phyloP scores from a whole-genome alignment of 2,797 vertebrate genomes.

The Scomberomorus guttatus region DNA sequence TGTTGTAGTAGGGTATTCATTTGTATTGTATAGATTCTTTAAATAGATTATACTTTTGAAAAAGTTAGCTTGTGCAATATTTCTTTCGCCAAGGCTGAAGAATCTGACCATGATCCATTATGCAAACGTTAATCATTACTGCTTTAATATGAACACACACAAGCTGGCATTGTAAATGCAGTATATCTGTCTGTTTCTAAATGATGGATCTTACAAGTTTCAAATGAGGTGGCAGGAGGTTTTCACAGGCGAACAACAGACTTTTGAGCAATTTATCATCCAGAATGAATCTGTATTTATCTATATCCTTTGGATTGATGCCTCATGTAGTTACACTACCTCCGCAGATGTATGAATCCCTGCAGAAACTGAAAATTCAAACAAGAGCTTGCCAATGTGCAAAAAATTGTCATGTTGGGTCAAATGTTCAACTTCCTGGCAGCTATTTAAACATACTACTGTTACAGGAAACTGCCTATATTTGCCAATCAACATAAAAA shows the following conservation, averaged over 20 bases:
- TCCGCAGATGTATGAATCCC: conserved; percentile 1
- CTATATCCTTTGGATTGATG: not conserved
- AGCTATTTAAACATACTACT: not conserved
- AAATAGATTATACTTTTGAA: too few species aligned
- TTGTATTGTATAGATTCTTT: too few species aligned
- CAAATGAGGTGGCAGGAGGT: not conserved
- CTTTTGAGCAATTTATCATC: not conserved
- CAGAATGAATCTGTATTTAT: not conserved
- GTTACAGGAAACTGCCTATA: not conserved
- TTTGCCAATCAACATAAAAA: not conserved
- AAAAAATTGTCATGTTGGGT: not conserved
- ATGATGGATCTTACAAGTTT: not conserved
- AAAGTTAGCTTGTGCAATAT: too few species aligned
- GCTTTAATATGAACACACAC: too few species aligned
- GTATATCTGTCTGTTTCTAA: too few species aligned
- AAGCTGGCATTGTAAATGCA: too few species aligned
- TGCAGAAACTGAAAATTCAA: not conserved
- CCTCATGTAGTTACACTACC: conserved; percentile 1
- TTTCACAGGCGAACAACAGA: not conserved
- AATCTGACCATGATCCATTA: too few species aligned
- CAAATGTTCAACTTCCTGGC: not conserved
- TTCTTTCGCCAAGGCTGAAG: too few species aligned
- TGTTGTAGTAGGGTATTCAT: too few species aligned
- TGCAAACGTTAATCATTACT: too few species aligned
- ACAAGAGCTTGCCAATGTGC: conserved; percentile 1